A percentile compares a stretch with the other conserved stretches of the same genome.
phyloP scores from a whole-genome alignment of 2,888 invertebrate genomes.

The Nomada ruficornis region DNA sequence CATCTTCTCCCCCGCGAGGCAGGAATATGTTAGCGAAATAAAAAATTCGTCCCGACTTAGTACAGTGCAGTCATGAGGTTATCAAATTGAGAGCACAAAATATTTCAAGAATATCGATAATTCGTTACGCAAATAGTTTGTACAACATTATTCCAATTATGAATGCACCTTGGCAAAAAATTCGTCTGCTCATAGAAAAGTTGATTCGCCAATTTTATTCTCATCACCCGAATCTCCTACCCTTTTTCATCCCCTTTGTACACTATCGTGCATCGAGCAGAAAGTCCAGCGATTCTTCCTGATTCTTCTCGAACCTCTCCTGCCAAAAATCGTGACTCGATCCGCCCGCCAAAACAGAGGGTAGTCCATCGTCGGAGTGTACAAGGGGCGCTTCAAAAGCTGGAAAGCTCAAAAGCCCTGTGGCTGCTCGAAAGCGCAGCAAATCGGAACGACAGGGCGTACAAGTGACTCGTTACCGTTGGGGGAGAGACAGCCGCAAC shows the following conservation, averaged over 20 bases:
- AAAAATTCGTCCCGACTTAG: too few relatives aligned
- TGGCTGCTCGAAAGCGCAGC: slow-evolving; percentile 37
- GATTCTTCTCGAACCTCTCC: too few relatives aligned
- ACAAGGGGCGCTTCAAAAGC: background rate
- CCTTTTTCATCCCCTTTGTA: background rate
- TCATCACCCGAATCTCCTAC: background rate
- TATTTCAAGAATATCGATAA: too few relatives aligned
- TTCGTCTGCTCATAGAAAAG: too few relatives aligned
- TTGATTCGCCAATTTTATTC: too few relatives aligned
- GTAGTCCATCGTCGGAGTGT: background rate
- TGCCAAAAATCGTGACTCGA: background rate
- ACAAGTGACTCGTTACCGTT: slow-evolving; percentile 60
- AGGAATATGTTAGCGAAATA: background rate
- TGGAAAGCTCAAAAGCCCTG: slow-evolving; percentile 1
- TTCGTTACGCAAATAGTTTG: too few relatives aligned
- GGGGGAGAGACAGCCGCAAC: slow-evolving; percentile 12
- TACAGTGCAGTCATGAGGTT: too few relatives aligned
- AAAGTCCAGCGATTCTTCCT: background rate
- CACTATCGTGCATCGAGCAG: background rate
- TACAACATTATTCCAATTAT: too few relatives aligned
- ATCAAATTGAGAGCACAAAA: too few relatives aligned
- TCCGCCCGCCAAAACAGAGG: background rate
- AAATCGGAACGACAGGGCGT: slow-evolving; percentile 26
- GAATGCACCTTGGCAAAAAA: too few relatives aligned
- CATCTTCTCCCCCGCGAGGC: background rate